Percentiles rank a stretch among this genome's conserved stretches.
phyloP scores from a whole-genome alignment of 2,113 vertebrate species.

The Cynocephalus volans region DNA sequence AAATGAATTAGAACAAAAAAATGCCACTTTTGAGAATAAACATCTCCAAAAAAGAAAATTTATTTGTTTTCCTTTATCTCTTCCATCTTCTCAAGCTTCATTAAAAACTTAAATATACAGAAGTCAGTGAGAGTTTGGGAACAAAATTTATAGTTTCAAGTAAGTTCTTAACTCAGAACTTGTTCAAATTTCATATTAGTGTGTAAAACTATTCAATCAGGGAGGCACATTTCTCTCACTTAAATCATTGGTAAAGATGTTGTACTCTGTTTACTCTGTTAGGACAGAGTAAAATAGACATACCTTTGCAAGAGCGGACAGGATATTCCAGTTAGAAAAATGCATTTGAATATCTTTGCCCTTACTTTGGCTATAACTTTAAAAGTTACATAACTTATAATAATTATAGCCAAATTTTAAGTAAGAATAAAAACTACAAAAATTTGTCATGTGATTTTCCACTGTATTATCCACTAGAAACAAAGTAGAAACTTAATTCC shows the following conservation, averaged over 20 bases:
- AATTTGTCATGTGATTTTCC: not conserved
- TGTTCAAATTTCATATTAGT: not conserved
- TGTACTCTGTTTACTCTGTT: not conserved
- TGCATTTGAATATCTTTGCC: not conserved
- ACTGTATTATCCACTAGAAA: not conserved
- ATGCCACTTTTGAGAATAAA: not conserved
- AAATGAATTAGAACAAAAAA: not conserved
- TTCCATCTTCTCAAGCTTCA: not conserved
- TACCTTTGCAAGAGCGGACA: not conserved
- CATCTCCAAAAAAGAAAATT: not conserved
- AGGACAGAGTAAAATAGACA: not conserved
- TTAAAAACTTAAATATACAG: not conserved
- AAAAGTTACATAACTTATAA: not conserved
- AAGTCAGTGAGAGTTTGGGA: not conserved
- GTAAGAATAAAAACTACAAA: not conserved
- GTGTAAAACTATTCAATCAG: not conserved
- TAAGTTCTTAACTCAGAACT: slow-evolving; percentile 14
- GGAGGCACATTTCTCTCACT: not conserved
- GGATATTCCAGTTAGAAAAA: not conserved
- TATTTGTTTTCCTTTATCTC: not conserved
- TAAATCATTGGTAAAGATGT: not conserved
- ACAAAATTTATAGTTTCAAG: not conserved
- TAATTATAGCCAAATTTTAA: not conserved
- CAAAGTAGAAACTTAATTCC: not conserved
- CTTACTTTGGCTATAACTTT: not conserved